A percentile compares a stretch with the other conserved stretches of the same genome.
These are phyloP conservation scores for Plecturocebus donacophilus DNA, from an alignment of 2,113 vertebrate genomes.

Conservation along the genomic window DNA sequence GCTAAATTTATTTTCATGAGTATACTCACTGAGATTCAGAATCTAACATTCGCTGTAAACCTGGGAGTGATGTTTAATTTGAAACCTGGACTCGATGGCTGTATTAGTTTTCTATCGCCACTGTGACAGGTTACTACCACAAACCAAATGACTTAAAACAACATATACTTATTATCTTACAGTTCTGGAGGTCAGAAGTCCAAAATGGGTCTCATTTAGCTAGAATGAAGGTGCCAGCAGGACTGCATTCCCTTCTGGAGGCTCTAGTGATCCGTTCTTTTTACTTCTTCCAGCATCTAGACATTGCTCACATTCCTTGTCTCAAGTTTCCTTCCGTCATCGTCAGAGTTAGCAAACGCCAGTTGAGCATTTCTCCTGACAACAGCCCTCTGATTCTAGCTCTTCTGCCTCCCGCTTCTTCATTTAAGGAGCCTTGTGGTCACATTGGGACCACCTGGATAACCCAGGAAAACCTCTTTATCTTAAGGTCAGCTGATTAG, in stretches of 20 bases:
- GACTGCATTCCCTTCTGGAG: not conserved
- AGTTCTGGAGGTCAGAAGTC: not conserved
- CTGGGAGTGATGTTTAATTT: not conserved
- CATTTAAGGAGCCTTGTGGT: not conserved
- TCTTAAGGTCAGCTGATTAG: not conserved
- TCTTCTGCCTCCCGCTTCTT: not conserved
- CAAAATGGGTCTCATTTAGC: not conserved
- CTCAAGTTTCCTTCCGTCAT: not conserved
- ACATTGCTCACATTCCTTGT: not conserved
- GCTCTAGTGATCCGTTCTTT: not conserved
- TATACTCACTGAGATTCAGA: not conserved
- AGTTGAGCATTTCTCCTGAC: rapidly evolving
- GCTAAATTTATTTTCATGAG: not conserved
- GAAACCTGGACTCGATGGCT: not conserved
- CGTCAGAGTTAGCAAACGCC: not conserved
- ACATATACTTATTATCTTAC: not conserved
- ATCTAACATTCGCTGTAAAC: not conserved
- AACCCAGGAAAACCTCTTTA: not conserved
- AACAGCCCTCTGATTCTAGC: not conserved
- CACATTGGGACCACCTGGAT: not conserved
- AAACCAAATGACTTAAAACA: not conserved
- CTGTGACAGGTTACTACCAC: not conserved
- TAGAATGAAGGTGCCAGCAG: not conserved
- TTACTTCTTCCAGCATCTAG: not conserved
- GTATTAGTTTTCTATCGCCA: not conserved